Evolutionary conservation across 2,888 invertebrate genomes (phyloP).

Genomic region (Cephus runcator): DNA sequence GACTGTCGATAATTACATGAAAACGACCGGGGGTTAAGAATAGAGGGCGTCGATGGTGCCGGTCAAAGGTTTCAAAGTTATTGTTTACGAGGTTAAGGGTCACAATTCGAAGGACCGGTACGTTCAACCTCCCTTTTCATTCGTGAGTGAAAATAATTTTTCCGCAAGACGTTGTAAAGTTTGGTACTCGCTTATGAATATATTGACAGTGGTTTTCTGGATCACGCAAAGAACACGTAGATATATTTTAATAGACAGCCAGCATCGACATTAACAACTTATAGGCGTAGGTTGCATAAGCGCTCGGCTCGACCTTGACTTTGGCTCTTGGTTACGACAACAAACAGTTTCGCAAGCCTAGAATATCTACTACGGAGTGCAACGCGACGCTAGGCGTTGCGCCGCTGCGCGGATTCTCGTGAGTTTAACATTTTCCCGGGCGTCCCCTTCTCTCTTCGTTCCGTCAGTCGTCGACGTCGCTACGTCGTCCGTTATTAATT

Average conservation of each 20-base stretch:
- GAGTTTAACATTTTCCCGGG: not conserved
- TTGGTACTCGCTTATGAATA: not conserved
- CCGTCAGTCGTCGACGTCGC: not conserved
- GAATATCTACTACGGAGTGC: not conserved
- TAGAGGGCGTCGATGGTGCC: not conserved
- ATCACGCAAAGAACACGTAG: not conserved
- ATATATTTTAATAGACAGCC: not conserved
- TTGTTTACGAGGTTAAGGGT: not conserved
- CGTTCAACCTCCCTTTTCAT: not conserved
- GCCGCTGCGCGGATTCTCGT: not conserved
- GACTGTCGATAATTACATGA: not conserved
- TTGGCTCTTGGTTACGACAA: constrained; percentile 61
- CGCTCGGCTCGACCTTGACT: constrained; percentile 60
- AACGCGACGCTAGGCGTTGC: not conserved
- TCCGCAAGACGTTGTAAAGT: not conserved
- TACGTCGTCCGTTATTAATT: not conserved
- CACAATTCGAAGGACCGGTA: not conserved
- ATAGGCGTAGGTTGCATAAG: constrained; percentile 47
- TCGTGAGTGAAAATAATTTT: no score
- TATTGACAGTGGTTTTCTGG: not conserved
- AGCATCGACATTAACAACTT: not conserved
- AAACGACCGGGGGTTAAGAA: not conserved
- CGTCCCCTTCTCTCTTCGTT: not conserved
- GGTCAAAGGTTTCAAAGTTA: not conserved
- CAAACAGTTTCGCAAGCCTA: constrained; percentile 45